phyloP scores from a whole-genome alignment of 1,140 invertebrate species.

The Tigriopus japonicus region DNA sequence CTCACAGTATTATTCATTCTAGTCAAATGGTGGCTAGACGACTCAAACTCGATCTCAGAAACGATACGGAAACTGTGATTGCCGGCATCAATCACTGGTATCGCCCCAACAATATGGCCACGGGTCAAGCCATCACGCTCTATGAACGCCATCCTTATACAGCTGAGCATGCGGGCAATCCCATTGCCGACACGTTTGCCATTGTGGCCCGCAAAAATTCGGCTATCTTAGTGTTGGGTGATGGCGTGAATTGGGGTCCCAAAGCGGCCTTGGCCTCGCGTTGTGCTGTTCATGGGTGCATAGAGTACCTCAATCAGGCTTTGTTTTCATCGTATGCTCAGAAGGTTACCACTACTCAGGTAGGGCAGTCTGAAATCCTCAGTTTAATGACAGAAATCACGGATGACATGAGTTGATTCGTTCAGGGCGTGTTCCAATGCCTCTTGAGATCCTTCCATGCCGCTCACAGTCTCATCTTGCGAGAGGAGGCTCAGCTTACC shows the following conservation, averaged over 20 bases:
- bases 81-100: conserved; percentile 49
- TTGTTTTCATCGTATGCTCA: conserved; percentile 31
- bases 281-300: conserved; percentile 64
- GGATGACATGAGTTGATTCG: no score
- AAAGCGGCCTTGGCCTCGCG: conserved; percentile 69
- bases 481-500: conserved; percentile 65
- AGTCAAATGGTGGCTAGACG: conserved; percentile 5
- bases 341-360: no score
- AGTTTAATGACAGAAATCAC: no score
- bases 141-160: conserved; percentile 61
- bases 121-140: conserved; percentile 43
- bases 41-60: conserved; percentile 9
- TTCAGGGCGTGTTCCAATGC: conserved; percentile 54
- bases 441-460: conserved; percentile 64
- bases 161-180: conserved; percentile 40
- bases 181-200: conserved; percentile 76
- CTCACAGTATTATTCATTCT: no score
- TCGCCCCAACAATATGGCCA: conserved; percentile 39
- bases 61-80: conserved; percentile 24
- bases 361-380: no score
- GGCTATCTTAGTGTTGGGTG: conserved; percentile 60
- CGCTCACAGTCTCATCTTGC: conserved; percentile 65
- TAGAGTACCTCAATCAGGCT: conserved; percentile 62
- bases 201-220: conserved; percentile 56
- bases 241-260: conserved; percentile 86